Evolutionary conservation across 2,888 invertebrate species (phyloP), one percentile per base, ranked within the genome.

Genomic region (Stegana nigrithorax): DNA sequence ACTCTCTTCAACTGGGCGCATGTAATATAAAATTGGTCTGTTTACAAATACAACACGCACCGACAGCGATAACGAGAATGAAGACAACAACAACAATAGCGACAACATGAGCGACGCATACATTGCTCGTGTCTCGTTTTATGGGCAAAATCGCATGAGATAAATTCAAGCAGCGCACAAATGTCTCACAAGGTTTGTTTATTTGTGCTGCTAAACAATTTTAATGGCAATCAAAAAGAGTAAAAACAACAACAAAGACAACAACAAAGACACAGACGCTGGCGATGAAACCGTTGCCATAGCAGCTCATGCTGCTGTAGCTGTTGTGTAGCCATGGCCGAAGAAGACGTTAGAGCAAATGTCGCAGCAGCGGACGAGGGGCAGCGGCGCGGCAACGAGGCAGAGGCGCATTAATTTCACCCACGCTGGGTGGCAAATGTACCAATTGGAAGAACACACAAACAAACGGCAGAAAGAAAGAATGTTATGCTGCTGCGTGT

Each of bases 131-230:
- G 44, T 4, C 17, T 17, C n/a, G 19, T 44, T 51, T 27, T 14
- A 51, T 27, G 51, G 10, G 26, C 51, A 51, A 51, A 27, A 26
- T 47, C 17, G 27, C 27, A 27, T 50, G 50, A 25, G 50, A 6
- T 26, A 26, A 26, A 50, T 45, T 12, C 42, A 14, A 42, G n/a
- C 12, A 2, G 6, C 42, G 17, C 42, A 14, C 14, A n/a, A 42
- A 47, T 47, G 5, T 23, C 5, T 51, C 2, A 26, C n/a, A 50
- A 27, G 50, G 10, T 25, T 50, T 76, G 75, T 79, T 73, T 79
- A 73, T 75, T 78, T 75, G 75, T 78, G 70, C 71, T 68, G 72
- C 73, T 71, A 79, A 79, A 79, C 71, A 78, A 60, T 67, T 76
- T 71, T 75, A 73, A 75, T 77, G 67, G 75, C 71, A 62, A 65